phyloP scores from a whole-genome alignment of 2,113 vertebrate genomes.

The Sclerurus mexicanus region DNA sequence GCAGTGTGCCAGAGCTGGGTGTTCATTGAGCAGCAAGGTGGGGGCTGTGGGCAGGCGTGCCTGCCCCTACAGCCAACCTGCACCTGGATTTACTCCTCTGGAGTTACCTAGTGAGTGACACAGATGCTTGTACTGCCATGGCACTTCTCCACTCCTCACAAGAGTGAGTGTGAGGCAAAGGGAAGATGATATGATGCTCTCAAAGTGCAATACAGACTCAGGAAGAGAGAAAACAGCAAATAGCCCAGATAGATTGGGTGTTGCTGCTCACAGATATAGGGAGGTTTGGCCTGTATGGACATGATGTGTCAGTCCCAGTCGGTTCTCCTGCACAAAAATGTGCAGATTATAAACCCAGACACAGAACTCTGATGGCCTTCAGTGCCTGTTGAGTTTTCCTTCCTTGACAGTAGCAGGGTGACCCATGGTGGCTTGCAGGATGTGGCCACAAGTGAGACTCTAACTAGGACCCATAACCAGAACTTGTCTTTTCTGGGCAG shows the following conservation, averaged over 20 bases:
- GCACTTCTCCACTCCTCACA: conserved; percentile 39
- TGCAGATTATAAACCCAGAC: not conserved
- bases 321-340: not conserved
- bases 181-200: not conserved
- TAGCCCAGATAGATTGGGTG: not conserved
- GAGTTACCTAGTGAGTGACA: conserved; percentile 52
- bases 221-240: not conserved
- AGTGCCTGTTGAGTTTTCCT: not conserved
- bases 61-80: conserved; percentile 15
- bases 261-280: not conserved
- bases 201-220: not conserved
- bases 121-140: conserved; percentile 20
- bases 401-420: not conserved
- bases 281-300: not conserved
- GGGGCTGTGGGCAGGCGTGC: conserved; percentile 55
- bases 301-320: not conserved
- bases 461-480: not conserved
- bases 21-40: conserved; percentile 67
- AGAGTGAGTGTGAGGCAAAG: not conserved
- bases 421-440: not conserved
- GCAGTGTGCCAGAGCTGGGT: conserved; percentile 8
- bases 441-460: not conserved
- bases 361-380: fast-evolving
- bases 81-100: conserved; percentile 60
- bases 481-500: not conserved